Percentiles rank a stretch among this genome's conserved stretches.
These are phyloP conservation scores for Oscheius sp. DNA, from an alignment of 2,888 invertebrate genomes.

Conservation along the genomic window DNA sequence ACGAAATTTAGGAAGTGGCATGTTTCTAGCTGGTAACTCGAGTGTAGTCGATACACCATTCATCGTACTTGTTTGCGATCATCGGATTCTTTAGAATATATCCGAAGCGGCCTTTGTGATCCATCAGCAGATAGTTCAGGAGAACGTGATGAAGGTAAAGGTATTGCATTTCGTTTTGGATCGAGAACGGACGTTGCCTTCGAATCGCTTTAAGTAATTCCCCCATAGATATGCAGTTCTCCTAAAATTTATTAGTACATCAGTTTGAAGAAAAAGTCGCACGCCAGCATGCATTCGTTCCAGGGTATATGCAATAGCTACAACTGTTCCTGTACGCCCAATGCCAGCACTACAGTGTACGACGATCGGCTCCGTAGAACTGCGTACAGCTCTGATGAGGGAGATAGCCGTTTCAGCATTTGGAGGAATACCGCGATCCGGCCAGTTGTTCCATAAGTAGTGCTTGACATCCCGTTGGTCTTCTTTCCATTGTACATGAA, in stretches of 20 bases:
- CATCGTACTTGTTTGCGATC: slow-evolving; percentile 38
- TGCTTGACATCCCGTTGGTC: slow-evolving; percentile 34
- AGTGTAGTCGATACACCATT: slow-evolving; percentile 49
- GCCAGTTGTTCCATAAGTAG: slow-evolving; percentile 56
- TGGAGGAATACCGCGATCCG: slow-evolving; percentile 47
- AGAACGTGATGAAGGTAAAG: slow-evolving; percentile 61
- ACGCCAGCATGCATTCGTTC: slow-evolving; percentile 40
- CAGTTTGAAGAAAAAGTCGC: too few relatives aligned
- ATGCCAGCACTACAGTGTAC: slow-evolving; percentile 61
- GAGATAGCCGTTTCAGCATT: slow-evolving; percentile 35
- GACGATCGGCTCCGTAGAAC: slow-evolving; percentile 47
- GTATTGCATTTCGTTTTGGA: slow-evolving; percentile 55
- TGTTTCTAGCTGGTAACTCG: slow-evolving; percentile 6
- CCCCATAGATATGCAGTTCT: slow-evolving; percentile 37
- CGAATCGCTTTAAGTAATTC: slow-evolving; percentile 49
- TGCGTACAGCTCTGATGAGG: slow-evolving; percentile 40
- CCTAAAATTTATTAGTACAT: too few relatives aligned
- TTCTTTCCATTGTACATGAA: slow-evolving; percentile 35
- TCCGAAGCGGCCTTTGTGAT: slow-evolving; percentile 38
- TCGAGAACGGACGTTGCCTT: slow-evolving; percentile 53
- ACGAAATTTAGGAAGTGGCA: too few relatives aligned
- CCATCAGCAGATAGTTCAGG: slow-evolving; percentile 55
- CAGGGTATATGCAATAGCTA: slow-evolving; percentile 55
- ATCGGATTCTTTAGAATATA: slow-evolving; percentile 27
- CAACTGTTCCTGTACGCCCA: slow-evolving; percentile 56